Conservation (phyloP, 2,797 vertebrate genomes). For the Hippocampus kuda region DNA sequence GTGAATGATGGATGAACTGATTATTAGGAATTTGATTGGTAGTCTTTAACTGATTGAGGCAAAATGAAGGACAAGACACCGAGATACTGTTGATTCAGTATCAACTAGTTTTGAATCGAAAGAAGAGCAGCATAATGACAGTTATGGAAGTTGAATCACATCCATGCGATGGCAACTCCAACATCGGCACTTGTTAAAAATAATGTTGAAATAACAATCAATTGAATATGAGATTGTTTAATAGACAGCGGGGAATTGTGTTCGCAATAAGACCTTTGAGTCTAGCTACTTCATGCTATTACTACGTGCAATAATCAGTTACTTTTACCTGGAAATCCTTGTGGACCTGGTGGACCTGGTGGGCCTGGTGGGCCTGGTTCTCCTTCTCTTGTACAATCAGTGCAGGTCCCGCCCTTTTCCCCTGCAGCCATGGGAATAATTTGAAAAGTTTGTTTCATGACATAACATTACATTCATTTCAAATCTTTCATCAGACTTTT, state of each 20-base stretch:
- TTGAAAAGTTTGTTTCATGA: neutral
- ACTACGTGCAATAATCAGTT: neutral
- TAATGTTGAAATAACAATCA: neutral
- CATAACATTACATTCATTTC: neutral
- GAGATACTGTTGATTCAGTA: neutral
- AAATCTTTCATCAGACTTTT: neutral
- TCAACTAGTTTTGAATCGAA: neutral
- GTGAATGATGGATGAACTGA: neutral
- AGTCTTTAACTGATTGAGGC: neutral
- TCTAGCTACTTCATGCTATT: neutral
- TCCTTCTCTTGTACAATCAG: conserved; percentile 28
- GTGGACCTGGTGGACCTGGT: conserved; percentile 33
- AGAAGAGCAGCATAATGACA: neutral
- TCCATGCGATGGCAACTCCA: neutral
- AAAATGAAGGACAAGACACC: neutral
- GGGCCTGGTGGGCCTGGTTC: conserved; percentile 29
- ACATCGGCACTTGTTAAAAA: neutral
- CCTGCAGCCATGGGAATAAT: conserved; percentile 23
- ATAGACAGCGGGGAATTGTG: neutral
- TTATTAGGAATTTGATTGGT: neutral
- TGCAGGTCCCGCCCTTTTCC: conserved; percentile 40
- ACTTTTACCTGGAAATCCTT: conserved; percentile 43
- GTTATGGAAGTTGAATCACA: neutral
- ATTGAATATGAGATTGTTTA: neutral
- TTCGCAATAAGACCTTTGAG: neutral